Conservation (phyloP, 2,113 vertebrate species). For the Ammodytes marinus region DNA sequence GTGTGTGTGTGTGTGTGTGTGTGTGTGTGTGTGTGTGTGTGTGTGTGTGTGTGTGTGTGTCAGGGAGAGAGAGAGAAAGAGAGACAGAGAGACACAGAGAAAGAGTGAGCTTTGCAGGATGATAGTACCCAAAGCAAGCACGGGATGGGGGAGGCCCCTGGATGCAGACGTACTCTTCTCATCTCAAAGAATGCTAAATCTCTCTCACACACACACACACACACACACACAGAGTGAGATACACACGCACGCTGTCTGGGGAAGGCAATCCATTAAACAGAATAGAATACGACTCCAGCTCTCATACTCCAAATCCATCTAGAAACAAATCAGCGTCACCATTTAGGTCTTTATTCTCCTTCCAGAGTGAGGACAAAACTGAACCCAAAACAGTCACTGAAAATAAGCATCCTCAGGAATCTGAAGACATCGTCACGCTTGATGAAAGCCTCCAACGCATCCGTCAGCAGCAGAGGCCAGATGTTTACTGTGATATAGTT, state of each 20-base stretch:
- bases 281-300: slow-evolving; percentile 67
- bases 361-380: slow-evolving; percentile 70
- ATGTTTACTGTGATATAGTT: slow-evolving; percentile 39
- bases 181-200: slow-evolving; percentile 81
- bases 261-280: slow-evolving; percentile 75
- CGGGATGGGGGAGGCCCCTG: slow-evolving; percentile 63
- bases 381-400: slow-evolving; percentile 54
- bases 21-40: not conserved
- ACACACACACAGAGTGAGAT: slow-evolving; percentile 58
- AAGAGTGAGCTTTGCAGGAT: slow-evolving; percentile 71
- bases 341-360: slow-evolving; percentile 69
- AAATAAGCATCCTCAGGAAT: slow-evolving; percentile 41
- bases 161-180: slow-evolving; percentile 74
- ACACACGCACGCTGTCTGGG: slow-evolving; percentile 61
- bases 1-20: slow-evolving; percentile 39
- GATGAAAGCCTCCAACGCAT: slow-evolving; percentile 51
- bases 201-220: slow-evolving; percentile 59
- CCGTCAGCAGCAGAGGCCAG: slow-evolving; percentile 31
- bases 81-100: slow-evolving; percentile 40
- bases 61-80: slow-evolving; percentile 15
- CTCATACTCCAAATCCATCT: slow-evolving; percentile 46
- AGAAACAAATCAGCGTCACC: slow-evolving; percentile 68
- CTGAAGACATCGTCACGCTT: slow-evolving; percentile 28
- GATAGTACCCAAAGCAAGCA: slow-evolving; percentile 76
- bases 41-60: not conserved